Conservation (phyloP, 1,140 invertebrate genomes). For the Acromyrmex charruanus region DNA sequence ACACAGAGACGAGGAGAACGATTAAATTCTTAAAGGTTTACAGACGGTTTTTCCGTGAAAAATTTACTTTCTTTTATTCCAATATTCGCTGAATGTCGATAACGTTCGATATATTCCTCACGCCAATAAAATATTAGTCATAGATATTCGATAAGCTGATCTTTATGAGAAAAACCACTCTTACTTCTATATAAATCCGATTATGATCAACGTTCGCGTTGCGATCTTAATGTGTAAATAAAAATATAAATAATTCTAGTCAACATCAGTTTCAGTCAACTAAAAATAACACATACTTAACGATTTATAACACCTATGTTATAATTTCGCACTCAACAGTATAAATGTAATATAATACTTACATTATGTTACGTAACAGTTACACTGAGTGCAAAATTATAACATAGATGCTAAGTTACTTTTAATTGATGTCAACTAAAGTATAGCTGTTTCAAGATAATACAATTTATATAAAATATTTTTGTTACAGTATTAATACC, state of each 20-base stretch:
- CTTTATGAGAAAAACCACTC: background rate
- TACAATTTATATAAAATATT: too few species aligned
- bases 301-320: too few species aligned
- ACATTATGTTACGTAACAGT: too few species aligned
- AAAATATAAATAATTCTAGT: background rate
- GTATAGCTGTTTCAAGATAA: background rate
- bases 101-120: background rate
- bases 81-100: conserved; percentile 7
- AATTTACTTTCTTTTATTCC: conserved; percentile 45
- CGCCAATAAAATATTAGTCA: conserved; percentile 26
- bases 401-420: too few species aligned
- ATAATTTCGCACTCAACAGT: too few species aligned
- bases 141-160: background rate
- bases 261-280: too few species aligned
- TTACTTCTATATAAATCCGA: conserved; percentile 11
- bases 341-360: too few species aligned
- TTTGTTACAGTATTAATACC: background rate
- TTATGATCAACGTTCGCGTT: background rate
- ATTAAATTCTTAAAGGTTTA: conserved; percentile 41
- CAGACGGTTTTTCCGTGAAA: background rate
- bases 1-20: conserved; percentile 9
- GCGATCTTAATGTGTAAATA: background rate
- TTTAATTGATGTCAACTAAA: too few species aligned
- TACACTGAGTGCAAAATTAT: too few species aligned
- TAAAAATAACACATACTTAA: too few species aligned